These are phyloP conservation scores for Phyllopteryx taeniolatus DNA, from an alignment of 2,113 vertebrate species.

Conservation along the genomic window DNA sequence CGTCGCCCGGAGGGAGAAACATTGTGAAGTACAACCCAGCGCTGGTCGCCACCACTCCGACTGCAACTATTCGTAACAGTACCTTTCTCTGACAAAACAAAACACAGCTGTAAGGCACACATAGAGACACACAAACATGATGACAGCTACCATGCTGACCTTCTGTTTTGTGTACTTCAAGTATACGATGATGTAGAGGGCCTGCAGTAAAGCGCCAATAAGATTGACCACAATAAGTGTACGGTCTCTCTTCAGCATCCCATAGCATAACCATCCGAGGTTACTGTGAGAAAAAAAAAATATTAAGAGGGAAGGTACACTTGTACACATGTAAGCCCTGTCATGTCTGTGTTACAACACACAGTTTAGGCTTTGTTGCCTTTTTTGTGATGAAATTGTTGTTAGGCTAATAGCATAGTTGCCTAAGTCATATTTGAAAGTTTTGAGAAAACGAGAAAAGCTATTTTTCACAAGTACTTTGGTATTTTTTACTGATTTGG, in stretches of 20 bases:
- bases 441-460: no score
- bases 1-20: constrained; percentile 51
- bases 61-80: constrained; percentile 59
- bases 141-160: constrained; percentile 60
- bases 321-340: neutral
- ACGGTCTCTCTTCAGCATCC: constrained; percentile 79
- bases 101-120: constrained; percentile 7
- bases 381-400: neutral
- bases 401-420: no score
- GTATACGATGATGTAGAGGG: constrained; percentile 81
- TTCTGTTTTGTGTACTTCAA: constrained; percentile 79
- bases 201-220: constrained; percentile 82
- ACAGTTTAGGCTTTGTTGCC: neutral
- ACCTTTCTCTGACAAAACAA: constrained; percentile 63
- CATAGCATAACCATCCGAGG: constrained; percentile 90
- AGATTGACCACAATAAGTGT: constrained; percentile 81
- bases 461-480: no score
- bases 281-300: constrained; percentile 74
- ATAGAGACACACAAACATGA: neutral
- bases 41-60: constrained; percentile 60
- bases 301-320: neutral
- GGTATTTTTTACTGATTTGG: no score
- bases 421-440: no score
- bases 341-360: neutral
- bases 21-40: constrained; percentile 80